Evolutionary conservation across 2,113 vertebrate species (phyloP).

Genomic region (Callocephalon fimbriatum): DNA sequence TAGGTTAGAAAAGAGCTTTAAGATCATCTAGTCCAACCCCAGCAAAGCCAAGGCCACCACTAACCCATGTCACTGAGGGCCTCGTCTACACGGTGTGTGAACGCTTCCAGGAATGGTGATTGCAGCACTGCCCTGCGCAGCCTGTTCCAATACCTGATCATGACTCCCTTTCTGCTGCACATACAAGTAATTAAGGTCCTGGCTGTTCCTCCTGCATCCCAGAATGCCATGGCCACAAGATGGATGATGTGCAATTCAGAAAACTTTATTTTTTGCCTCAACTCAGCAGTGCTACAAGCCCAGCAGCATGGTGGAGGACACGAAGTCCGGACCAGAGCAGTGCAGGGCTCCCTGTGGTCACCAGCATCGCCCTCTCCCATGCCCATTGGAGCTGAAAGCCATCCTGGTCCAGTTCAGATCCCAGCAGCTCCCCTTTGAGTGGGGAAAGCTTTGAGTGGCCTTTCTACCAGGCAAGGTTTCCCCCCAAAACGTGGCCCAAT

Average conservation of each 20-base stretch:
- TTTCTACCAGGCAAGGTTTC: neutral
- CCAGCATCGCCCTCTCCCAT: fast-evolving
- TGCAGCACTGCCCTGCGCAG: neutral
- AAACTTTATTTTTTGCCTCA: neutral
- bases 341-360: fast-evolving
- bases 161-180: neutral
- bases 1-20: neutral
- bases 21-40: neutral
- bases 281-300: neutral
- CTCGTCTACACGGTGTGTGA: neutral
- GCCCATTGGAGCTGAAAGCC: fast-evolving
- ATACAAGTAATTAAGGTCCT: neutral
- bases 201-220: neutral
- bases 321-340: fast-evolving
- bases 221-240: neutral
- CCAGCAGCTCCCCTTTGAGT: neutral
- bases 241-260: neutral
- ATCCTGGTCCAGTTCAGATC: fast-evolving
- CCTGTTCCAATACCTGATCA: neutral
- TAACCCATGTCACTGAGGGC: neutral
- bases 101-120: neutral
- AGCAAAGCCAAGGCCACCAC: neutral
- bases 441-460: neutral
- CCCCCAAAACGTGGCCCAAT: neutral
- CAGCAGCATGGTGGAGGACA: neutral